Percentiles rank a stretch among this genome's conserved stretches.
These are phyloP conservation scores for Vandiemenella viatica DNA, from an alignment of 2,888 invertebrate species.

Conservation along the genomic window DNA sequence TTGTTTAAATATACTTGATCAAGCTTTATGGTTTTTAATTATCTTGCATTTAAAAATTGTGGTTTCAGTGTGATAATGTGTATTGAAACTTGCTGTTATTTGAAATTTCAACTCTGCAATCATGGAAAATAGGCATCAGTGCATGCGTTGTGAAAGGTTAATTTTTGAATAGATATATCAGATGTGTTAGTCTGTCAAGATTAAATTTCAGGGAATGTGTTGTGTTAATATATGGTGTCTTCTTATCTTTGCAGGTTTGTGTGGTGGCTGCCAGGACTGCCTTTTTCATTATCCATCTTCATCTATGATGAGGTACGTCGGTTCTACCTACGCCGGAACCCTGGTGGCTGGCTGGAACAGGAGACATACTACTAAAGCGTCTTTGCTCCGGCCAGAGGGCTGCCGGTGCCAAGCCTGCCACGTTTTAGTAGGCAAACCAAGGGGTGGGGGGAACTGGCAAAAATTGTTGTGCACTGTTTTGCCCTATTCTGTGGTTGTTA, in stretches of 20 bases:
- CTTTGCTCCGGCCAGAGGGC: slow-evolving; percentile 6
- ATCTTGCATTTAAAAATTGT: too few species aligned
- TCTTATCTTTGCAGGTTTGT: slow-evolving; percentile 76
- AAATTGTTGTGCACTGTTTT: slow-evolving; percentile 16
- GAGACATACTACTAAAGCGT: slow-evolving; percentile 88
- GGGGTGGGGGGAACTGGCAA: slow-evolving; percentile 17
- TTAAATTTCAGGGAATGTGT: too few species aligned
- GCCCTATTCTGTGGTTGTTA: slow-evolving; percentile 15
- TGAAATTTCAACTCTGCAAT: too few species aligned
- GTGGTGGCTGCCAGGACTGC: slow-evolving; percentile 98
- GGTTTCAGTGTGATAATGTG: too few species aligned
- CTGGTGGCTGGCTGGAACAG: slow-evolving; percentile 96
- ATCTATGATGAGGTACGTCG: slow-evolving; percentile 97
- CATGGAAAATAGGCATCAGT: too few species aligned
- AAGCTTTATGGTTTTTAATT: too few species aligned
- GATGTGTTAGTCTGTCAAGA: too few species aligned
- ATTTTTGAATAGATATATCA: too few species aligned
- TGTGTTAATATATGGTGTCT: too few species aligned
- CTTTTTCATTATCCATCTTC: slow-evolving; percentile 96
- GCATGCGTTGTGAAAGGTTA: too few species aligned
- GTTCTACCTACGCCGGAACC: slow-evolving; percentile 92
- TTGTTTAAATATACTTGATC: too few species aligned
- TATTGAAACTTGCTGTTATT: too few species aligned
- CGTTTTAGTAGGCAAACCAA: slow-evolving; percentile 22
- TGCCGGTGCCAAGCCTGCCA: slow-evolving; percentile 12